A percentile compares a stretch with the other conserved stretches of the same genome.
Evolutionary conservation across 2,888 invertebrate genomes (phyloP).

Genomic region (Oscheius sp.): DNA sequence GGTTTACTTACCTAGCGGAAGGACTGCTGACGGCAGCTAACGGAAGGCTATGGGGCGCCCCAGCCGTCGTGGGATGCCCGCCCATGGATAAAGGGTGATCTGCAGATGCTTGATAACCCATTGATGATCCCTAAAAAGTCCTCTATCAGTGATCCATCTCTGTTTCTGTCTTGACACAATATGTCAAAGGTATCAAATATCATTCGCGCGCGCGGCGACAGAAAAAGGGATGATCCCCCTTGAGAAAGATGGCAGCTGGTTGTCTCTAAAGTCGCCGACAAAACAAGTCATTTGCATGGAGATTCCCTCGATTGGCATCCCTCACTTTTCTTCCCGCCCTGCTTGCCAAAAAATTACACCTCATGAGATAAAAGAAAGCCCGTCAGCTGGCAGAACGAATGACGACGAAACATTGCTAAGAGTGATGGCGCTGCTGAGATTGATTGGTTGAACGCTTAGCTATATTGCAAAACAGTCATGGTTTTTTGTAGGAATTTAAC

Average conservation of each 20-base stretch:
- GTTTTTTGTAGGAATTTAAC: not conserved
- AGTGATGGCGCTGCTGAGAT: constrained; percentile 26
- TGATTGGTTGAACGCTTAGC: constrained; percentile 25
- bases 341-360: constrained; percentile 21
- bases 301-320: not conserved
- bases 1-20: constrained; percentile 43
- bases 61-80: constrained; percentile 61
- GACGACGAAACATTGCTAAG: constrained; percentile 25
- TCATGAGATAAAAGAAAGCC: constrained; percentile 23
- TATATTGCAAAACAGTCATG: not conserved
- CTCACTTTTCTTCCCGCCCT: constrained; percentile 10
- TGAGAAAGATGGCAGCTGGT: constrained; percentile 23
- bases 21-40: constrained; percentile 60
- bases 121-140: constrained; percentile 41
- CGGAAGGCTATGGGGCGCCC: constrained; percentile 57
- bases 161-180: constrained; percentile 15
- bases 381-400: constrained; percentile 19
- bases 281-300: constrained; percentile 19
- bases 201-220: constrained; percentile 24
- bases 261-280: constrained; percentile 13
- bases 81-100: constrained; percentile 64
- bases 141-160: constrained; percentile 14
- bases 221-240: constrained; percentile 12
- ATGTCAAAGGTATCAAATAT: constrained; percentile 27
- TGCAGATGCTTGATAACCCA: constrained; percentile 35